These are phyloP conservation scores for Andrena fulva DNA, from an alignment of 2,888 invertebrate species.

Conservation along the genomic window DNA sequence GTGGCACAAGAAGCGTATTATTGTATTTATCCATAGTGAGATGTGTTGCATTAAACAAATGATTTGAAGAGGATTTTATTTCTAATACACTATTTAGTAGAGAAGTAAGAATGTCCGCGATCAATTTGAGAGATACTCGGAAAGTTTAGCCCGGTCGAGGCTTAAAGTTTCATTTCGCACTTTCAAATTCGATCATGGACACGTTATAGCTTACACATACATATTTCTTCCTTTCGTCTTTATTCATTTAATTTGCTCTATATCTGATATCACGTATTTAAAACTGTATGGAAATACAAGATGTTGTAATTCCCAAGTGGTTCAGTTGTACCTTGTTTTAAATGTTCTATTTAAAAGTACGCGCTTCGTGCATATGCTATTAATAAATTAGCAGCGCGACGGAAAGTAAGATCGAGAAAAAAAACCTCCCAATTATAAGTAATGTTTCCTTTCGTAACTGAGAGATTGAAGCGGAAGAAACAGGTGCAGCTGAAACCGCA, in stretches of 20 bases:
- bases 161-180: slow-evolving; percentile 3
- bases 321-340: slow-evolving; percentile 57
- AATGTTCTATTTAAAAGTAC: slow-evolving; percentile 10
- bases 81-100: slow-evolving; percentile 49
- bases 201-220: slow-evolving; percentile 51
- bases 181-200: slow-evolving; percentile 51
- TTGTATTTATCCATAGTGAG: slow-evolving; percentile 51
- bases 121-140: slow-evolving; percentile 36
- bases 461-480: not conserved
- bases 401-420: not conserved
- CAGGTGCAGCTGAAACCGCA: slow-evolving; percentile 55
- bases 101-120: slow-evolving; percentile 36
- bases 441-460: not conserved
- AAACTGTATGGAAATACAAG: slow-evolving; percentile 55
- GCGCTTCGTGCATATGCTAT: not conserved
- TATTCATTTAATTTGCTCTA: slow-evolving; percentile 57
- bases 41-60: slow-evolving; percentile 52
- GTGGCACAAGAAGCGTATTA: slow-evolving; percentile 42
- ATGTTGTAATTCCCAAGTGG: slow-evolving; percentile 57
- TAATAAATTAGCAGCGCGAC: slow-evolving; percentile 5
- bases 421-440: not conserved
- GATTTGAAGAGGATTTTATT: slow-evolving; percentile 41
- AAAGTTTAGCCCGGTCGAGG: slow-evolving; percentile 10
- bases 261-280: slow-evolving; percentile 53
- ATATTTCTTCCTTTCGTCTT: slow-evolving; percentile 47